Conservation (phyloP, 30 jellyfish, hydroid and myxozoan species). For the Aurelia sp. region DNA sequence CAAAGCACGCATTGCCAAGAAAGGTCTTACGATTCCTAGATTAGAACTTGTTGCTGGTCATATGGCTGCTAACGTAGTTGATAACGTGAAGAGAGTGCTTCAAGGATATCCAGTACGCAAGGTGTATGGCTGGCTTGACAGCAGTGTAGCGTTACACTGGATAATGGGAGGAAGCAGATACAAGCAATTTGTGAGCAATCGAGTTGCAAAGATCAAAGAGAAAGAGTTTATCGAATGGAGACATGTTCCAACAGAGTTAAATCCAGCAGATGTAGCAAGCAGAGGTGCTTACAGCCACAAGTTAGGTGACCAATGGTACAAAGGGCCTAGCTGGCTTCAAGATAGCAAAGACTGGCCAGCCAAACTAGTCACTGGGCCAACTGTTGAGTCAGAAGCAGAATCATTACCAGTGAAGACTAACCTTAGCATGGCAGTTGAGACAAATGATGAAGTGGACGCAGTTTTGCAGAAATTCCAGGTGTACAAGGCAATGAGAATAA, state of each 20-base stretch:
- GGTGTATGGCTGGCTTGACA: conserved; percentile 36
- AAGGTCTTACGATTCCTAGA: conserved; percentile 18
- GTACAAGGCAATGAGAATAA: background rate
- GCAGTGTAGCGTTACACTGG: conserved; percentile 43
- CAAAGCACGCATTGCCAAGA: conserved; percentile 28
- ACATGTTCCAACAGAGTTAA: conserved; percentile 10
- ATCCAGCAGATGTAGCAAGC: conserved; percentile 31
- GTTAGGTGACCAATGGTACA: too few species aligned
- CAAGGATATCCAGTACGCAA: conserved; percentile 11
- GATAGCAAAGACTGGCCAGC: background rate
- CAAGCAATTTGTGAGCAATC: conserved; percentile 26
- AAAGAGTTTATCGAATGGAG: conserved; percentile 11
- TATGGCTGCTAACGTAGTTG: conserved; percentile 16
- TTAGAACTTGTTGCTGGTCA: conserved; percentile 20
- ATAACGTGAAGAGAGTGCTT: conserved; percentile 16
- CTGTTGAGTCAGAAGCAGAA: too few species aligned
- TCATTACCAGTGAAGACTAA: too few species aligned
- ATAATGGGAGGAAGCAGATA: conserved; percentile 9
- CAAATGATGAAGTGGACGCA: background rate
- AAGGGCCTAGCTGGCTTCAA: too few species aligned
- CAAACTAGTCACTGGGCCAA: background rate
- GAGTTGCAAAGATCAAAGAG: conserved; percentile 11
- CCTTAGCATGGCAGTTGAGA: background rate
- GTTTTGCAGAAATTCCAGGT: conserved; percentile 7
- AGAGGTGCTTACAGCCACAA: too few species aligned